These are phyloP conservation scores for Sabatieria punctata DNA, from an alignment of 2,888 invertebrate species.

Conservation along the genomic window DNA sequence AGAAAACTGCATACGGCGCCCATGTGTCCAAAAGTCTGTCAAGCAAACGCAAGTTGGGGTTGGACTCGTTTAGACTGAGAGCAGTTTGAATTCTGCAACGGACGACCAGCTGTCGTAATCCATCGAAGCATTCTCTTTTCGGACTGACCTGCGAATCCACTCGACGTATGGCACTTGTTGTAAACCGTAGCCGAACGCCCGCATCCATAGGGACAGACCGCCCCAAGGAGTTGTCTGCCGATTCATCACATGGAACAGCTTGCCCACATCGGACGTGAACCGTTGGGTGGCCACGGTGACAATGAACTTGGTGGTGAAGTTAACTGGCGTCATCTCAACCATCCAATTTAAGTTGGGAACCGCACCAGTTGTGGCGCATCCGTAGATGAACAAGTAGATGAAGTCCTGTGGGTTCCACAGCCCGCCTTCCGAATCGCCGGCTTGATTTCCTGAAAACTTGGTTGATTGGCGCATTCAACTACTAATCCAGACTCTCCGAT, in stretches of 20 bases:
- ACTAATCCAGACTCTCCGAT: no score
- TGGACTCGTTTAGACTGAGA: neutral
- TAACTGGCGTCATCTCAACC: constrained; percentile 36
- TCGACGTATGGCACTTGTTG: constrained; percentile 25
- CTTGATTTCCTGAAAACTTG: constrained; percentile 26
- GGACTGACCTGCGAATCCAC: constrained; percentile 29
- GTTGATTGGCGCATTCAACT: no score
- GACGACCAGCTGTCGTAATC: neutral
- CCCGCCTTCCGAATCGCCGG: constrained; percentile 28
- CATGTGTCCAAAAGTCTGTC: neutral
- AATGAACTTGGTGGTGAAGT: constrained; percentile 32
- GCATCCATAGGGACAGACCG: constrained; percentile 34
- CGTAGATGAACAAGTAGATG: constrained; percentile 32
- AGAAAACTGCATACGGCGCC: neutral
- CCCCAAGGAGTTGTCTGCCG: constrained; percentile 24
- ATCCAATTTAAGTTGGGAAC: constrained; percentile 31
- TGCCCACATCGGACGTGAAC: constrained; percentile 29
- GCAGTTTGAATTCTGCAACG: no score
- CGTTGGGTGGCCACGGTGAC: constrained; percentile 25
- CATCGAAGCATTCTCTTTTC: neutral
- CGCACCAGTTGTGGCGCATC: constrained; percentile 22
- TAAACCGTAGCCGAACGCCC: constrained; percentile 30
- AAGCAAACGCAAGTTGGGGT: neutral
- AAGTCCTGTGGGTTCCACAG: constrained; percentile 36
- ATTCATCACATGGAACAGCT: constrained; percentile 33